These are phyloP conservation scores for Apotomis turbidana DNA, from an alignment of 2,888 invertebrate species.

Conservation along the genomic window DNA sequence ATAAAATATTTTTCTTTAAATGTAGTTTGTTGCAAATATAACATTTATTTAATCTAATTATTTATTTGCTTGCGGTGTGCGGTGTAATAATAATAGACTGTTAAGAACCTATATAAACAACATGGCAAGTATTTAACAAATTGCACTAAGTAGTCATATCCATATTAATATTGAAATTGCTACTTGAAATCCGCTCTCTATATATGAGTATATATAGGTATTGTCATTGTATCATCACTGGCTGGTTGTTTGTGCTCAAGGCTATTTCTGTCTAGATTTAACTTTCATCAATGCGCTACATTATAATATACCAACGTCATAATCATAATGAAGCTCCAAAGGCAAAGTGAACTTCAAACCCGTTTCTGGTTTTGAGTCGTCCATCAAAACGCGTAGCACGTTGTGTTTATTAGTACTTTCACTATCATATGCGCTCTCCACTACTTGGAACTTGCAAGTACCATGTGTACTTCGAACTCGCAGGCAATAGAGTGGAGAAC, in stretches of 20 bases:
- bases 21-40: too few species aligned
- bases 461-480: background rate
- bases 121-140: too few species aligned
- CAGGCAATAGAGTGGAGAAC: background rate
- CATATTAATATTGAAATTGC: too few species aligned
- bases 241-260: too few species aligned
- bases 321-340: background rate
- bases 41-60: too few species aligned
- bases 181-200: too few species aligned
- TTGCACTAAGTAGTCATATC: too few species aligned
- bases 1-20: too few species aligned
- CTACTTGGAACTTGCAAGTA: background rate
- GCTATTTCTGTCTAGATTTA: background rate
- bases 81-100: too few species aligned
- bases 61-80: too few species aligned
- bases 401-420: slow-evolving; percentile 22
- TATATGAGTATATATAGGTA: background rate
- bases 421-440: slow-evolving; percentile 8
- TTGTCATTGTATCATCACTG: too few species aligned
- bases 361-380: background rate
- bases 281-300: background rate
- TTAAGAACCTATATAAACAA: too few species aligned
- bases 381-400: slow-evolving; percentile 7
- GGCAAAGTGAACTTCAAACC: background rate
- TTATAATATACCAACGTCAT: background rate